Percentiles rank a stretch among this genome's conserved stretches.
Evolutionary conservation across 2,888 invertebrate species (phyloP).

Genomic region (Pristionchus maxplancki): DNA sequence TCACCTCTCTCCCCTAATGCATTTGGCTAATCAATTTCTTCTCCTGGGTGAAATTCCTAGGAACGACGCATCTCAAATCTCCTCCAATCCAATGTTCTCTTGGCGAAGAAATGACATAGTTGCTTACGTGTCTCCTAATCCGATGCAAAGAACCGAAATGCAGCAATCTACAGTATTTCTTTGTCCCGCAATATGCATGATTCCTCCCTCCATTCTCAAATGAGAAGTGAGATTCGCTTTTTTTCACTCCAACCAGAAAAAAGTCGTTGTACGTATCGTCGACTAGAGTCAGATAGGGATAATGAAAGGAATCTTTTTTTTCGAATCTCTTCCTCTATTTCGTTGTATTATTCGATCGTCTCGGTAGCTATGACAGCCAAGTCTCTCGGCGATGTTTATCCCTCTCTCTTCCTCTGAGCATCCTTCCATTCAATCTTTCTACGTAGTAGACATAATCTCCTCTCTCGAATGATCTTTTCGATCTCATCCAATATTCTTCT

Average conservation of each 20-base stretch:
- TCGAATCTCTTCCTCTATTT: conserved; percentile 6
- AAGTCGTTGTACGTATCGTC: background rate
- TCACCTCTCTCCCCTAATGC: conserved; percentile 8
- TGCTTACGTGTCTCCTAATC: conserved; percentile 8
- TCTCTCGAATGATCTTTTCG: background rate
- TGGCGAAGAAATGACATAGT: background rate
- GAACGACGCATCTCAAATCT: background rate
- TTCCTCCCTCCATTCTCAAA: background rate
- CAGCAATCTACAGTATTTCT: background rate
- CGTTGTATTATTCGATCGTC: background rate
- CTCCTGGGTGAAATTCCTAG: background rate
- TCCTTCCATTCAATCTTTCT: background rate
- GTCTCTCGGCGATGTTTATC: conserved; percentile 31
- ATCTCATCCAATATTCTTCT: background rate
- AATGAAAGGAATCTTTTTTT: background rate
- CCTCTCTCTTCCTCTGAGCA: conserved; percentile 23
- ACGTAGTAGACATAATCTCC: background rate
- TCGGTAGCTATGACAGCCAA: conserved; percentile 35
- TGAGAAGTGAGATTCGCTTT: background rate
- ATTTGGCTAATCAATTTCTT: conserved; percentile 11
- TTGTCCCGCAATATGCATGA: background rate
- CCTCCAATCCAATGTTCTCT: conserved; percentile 17
- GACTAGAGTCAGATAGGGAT: background rate
- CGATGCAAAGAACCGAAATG: background rate
- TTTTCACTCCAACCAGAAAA: background rate